Evolutionary conservation across 2,797 vertebrate species (phyloP).

Genomic region (Spinibarbus caldwelli): DNA sequence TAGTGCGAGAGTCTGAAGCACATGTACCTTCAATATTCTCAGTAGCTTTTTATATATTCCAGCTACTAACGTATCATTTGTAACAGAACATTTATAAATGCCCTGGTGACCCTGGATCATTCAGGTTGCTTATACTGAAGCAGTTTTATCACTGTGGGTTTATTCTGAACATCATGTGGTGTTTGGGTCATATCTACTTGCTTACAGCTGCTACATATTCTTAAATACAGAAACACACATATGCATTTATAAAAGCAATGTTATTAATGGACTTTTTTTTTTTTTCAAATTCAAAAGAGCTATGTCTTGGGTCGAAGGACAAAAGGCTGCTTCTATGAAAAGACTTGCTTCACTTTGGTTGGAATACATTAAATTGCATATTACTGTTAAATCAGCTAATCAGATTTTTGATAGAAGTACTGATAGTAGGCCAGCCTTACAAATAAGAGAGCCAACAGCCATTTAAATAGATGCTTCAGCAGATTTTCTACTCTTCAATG

Average conservation of each 20-base stretch:
- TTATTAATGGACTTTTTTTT: background rate
- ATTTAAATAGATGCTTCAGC: background rate
- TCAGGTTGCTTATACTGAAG: slow-evolving; percentile 25
- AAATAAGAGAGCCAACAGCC: background rate
- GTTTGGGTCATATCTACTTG: background rate
- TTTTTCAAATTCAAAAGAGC: background rate
- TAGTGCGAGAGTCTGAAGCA: background rate
- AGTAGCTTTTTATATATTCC: background rate
- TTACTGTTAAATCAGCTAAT: background rate
- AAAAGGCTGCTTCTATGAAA: background rate
- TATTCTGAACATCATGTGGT: slow-evolving; percentile 24
- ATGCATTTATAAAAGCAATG: too few species aligned
- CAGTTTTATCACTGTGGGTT: slow-evolving; percentile 31
- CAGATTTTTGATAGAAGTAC: background rate
- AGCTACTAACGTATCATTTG: background rate
- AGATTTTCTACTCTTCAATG: background rate
- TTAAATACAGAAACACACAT: background rate
- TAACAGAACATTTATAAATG: background rate
- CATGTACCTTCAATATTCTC: background rate
- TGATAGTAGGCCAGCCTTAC: background rate
- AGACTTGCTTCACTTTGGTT: background rate
- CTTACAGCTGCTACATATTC: background rate
- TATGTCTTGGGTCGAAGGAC: background rate
- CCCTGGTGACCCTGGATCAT: slow-evolving; percentile 13
- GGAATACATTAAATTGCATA: background rate